These are phyloP conservation scores for Cephalotes varians DNA, from an alignment of 2,888 invertebrate species.

Conservation along the genomic window DNA sequence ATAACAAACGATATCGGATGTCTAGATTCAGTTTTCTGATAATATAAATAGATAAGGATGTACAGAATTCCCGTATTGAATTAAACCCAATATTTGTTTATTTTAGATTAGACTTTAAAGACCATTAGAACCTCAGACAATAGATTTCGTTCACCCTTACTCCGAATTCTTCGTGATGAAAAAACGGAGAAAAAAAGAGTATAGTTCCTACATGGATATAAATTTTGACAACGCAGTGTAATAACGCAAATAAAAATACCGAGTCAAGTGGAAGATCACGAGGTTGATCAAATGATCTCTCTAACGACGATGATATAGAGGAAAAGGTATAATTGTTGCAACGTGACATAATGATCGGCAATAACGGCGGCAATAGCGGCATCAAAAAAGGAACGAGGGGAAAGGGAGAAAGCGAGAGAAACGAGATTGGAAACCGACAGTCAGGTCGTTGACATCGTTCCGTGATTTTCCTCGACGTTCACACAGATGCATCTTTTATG, in stretches of 20 bases:
- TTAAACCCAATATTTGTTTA: neutral
- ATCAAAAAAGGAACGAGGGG: slow-evolving; percentile 29
- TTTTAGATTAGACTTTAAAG: neutral
- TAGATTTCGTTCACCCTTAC: neutral
- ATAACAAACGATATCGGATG: neutral
- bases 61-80: too few relatives aligned
- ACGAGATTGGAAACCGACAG: slow-evolving; percentile 70
- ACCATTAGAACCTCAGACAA: neutral
- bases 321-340: neutral
- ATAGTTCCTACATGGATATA: neutral
- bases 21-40: neutral
- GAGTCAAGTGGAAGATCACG: neutral
- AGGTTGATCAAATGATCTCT: neutral
- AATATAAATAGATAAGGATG: neutral
- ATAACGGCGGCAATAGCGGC: neutral
- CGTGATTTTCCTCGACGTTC: slow-evolving; percentile 82
- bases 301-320: neutral
- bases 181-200: neutral
- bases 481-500: slow-evolving; percentile 76
- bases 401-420: slow-evolving; percentile 39
- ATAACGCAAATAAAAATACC: neutral
- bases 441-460: slow-evolving; percentile 82
- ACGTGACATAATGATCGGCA: slow-evolving; percentile 38
- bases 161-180: neutral
- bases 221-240: neutral